Conservation (phyloP, 2,888 invertebrate genomes). For the Polyploca ridens region DNA sequence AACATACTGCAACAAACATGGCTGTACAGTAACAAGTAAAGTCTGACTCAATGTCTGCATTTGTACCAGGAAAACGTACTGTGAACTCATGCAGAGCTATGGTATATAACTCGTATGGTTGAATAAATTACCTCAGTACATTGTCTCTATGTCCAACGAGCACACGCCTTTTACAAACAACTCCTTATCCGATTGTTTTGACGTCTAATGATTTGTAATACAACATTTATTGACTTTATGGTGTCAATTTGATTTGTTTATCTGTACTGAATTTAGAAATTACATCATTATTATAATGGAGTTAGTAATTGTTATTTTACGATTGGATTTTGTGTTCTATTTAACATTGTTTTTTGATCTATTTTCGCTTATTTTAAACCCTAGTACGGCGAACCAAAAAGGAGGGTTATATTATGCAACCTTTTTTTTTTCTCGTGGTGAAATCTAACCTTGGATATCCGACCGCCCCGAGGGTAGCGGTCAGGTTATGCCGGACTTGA, state of each 20-base stretch:
- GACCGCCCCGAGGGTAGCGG: too few species aligned
- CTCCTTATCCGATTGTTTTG: constrained; percentile 32
- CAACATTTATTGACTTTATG: not conserved
- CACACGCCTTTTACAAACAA: constrained; percentile 27
- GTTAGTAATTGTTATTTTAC: not conserved
- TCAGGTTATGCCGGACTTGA: too few species aligned
- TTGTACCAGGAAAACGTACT: constrained; percentile 14
- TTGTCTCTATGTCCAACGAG: constrained; percentile 29
- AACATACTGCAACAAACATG: not conserved
- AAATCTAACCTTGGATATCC: too few species aligned
- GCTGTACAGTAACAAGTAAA: not conserved
- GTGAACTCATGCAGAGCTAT: constrained; percentile 27
- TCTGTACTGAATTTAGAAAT: not conserved
- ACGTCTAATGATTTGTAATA: constrained; percentile 16
- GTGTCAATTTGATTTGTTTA: constrained; percentile 4
- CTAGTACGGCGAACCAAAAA: too few species aligned
- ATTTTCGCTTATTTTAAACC: too few species aligned
- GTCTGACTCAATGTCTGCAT: constrained; percentile 21
- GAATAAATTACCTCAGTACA: constrained; percentile 31
- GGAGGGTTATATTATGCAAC: not conserved
- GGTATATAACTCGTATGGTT: constrained; percentile 21
- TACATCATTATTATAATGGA: not conserved
- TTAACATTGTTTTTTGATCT: not conserved
- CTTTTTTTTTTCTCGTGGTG: too few species aligned
- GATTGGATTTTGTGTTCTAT: not conserved